phyloP scores from a whole-genome alignment of 2,113 vertebrate genomes.

The Gnathochromis pfefferi region DNA sequence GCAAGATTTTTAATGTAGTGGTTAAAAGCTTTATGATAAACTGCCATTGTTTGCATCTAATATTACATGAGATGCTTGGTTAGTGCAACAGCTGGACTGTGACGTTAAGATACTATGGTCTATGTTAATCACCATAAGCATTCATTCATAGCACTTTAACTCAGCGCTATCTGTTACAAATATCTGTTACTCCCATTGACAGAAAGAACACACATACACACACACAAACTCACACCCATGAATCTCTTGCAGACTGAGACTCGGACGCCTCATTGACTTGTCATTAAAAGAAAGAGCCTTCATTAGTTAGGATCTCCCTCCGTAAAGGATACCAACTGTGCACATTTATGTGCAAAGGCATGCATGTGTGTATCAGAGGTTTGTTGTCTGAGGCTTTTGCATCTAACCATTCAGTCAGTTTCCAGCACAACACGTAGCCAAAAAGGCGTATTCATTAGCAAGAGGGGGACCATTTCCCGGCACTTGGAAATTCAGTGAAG shows the following conservation, averaged over 20 bases:
- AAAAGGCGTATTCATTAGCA: constrained; percentile 33
- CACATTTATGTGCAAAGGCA: background rate
- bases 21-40: background rate
- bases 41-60: background rate
- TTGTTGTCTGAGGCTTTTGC: constrained; percentile 17
- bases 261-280: constrained; percentile 42
- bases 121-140: background rate
- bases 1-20: background rate
- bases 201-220: background rate
- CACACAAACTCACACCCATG: background rate
- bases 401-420: constrained; percentile 14
- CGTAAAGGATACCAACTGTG: constrained; percentile 2
- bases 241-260: constrained; percentile 31
- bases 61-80: background rate
- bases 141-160: constrained; percentile 4
- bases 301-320: constrained; percentile 34
- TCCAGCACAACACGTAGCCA: background rate
- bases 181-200: constrained; percentile 1
- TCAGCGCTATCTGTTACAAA: background rate
- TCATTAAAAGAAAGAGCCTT: constrained; percentile 36
- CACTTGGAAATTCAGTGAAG: constrained; percentile 37
- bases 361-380: background rate
- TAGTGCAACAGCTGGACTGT: background rate
- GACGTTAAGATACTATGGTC: background rate
- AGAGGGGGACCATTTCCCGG: constrained; percentile 9